Base-by-base conservation (phyloP, 2,113 vertebrate species). In the Alouatta palliata region DNA sequence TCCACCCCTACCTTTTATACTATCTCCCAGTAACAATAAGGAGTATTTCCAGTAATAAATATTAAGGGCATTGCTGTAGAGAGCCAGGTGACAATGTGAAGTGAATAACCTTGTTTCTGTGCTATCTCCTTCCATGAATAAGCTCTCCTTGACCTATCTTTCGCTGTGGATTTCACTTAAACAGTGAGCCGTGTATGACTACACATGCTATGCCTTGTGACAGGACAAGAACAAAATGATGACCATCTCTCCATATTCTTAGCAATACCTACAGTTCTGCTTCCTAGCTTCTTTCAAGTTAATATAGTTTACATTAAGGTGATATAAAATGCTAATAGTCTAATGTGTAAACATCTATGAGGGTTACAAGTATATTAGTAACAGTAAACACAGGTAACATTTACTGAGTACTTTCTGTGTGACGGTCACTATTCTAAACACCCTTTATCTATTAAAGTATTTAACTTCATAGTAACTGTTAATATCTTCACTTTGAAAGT, bases 121-220 rank as follows among this genome's bases (percentile, higher is more conserved):
- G 35, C 3, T 37, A 9, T 3, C 3, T 35, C 23, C 2, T 49
- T 68, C 79, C 8, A 1, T 19, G 0, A 25, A 35, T 56, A 40
- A 82, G 35, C 17, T n/a, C n/a, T 49, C 35, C 13, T 2, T 49
- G 32, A 3, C 16, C 9, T 12, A 11, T 3, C 20, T 37, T 37
- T 64, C n/a, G 17, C 45, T 76, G 3, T 37, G 20, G 2, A 47
- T 92, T 92, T 90, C 52, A 82, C 11, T 23, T 10, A 45, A 64
- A 70, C 25, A n/a, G 10, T 40, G 25, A 96, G 32, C 10, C 37
- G 2, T n/a, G 40, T 45, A 6, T 13, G 45, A 66, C 25, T 25
- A 23, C 8, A 5, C 0, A 0, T 77, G 14, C 13, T 3, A 3
- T 2, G 1, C 43, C 8, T 43, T 43, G 1, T 58, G 40, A 66